Base-by-base conservation (phyloP, 2,888 invertebrate genomes). In the Protonemura montana region DNA sequence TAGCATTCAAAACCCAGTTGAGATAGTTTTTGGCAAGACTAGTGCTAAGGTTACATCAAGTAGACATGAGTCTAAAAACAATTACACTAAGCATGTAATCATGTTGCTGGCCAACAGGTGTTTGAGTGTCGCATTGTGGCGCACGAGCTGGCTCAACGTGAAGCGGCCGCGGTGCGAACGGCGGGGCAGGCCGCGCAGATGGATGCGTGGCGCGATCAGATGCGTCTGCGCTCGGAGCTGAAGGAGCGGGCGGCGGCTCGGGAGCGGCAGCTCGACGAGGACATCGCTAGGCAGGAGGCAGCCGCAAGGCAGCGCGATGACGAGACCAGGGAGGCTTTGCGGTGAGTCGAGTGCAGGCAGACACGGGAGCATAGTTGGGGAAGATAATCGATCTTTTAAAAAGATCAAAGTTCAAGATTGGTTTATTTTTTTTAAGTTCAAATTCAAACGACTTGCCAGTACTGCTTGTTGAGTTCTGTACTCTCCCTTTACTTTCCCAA, bases 131-230 rank as follows among this genome's bases (percentile, higher is more conserved):
- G 81, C 2, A 28, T 42, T 6, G 42, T 28, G 81, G 78, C 80
- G 29, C 30, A 81, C 28, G 30, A 5, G 82, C 16, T 59, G 16
- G 85, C 76, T 76, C 80, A 80, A 25, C 83, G 42, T n/a, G 83
- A 87, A 26, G 30, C 28, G 76, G 35, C 59, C n/a, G 13, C 16
- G 1, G 82, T 0, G 16, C 76, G 76, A 2, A 41, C 30, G 30
- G 80, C 80, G 25, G 86, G 0, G n/a, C 29, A 86, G 42, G 21
- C 41, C 1, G 42, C 16, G 0, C 82, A 42, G 59, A 35, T 86
- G 86, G 29, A 27, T 1, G 86, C 35, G 35, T 82, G 82, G 86
- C 41, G 29, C 28, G 7, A 21, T 21, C 82, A 86, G 7, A n/a
- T 83, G 5, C 41, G 82, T 10, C 7, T 26, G 82, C 27, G 21